Percentiles rank a stretch among this genome's conserved stretches.
phyloP scores from a whole-genome alignment of 2,888 invertebrate species.

The Pristionchus exspectatus region DNA sequence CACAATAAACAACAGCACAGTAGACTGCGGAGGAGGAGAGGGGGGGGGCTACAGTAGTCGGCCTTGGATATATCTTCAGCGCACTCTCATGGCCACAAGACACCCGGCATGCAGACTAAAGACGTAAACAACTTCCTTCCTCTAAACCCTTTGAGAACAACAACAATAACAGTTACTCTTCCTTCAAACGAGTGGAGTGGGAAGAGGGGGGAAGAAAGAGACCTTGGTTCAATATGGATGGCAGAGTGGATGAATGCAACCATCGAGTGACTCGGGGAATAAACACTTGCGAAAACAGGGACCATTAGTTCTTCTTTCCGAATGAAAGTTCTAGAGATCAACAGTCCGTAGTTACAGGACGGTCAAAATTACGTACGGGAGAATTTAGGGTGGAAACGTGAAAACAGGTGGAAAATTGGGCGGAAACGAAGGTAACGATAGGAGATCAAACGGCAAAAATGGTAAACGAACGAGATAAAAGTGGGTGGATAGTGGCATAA shows the following conservation, averaged over 20 bases:
- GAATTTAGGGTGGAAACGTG: neutral
- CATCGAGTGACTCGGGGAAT: neutral
- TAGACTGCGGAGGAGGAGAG: neutral
- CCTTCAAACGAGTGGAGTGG: neutral
- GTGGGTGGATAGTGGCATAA: neutral
- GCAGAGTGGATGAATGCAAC: neutral
- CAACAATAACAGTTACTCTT: slow-evolving; percentile 1
- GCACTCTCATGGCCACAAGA: neutral
- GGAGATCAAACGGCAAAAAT: neutral
- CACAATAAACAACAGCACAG: neutral
- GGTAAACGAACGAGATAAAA: neutral
- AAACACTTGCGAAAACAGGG: neutral
- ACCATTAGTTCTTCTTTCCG: neutral
- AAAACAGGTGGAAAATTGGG: slow-evolving; percentile 13
- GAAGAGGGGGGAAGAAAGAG: neutral
- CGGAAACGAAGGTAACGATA: neutral
- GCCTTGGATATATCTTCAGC: slow-evolving; percentile 1
- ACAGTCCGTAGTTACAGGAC: neutral
- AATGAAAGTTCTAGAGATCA: neutral
- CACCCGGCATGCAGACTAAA: neutral
- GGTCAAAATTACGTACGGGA: neutral
- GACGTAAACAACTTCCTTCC: slow-evolving; percentile 15
- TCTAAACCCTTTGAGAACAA: neutral
- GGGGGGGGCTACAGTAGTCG: neutral
- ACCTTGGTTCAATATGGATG: neutral